Evolutionary conservation across 2,888 invertebrate genomes (phyloP), one percentile per base, ranked within the genome.

Genomic region (Liodrosophila aerea): DNA sequence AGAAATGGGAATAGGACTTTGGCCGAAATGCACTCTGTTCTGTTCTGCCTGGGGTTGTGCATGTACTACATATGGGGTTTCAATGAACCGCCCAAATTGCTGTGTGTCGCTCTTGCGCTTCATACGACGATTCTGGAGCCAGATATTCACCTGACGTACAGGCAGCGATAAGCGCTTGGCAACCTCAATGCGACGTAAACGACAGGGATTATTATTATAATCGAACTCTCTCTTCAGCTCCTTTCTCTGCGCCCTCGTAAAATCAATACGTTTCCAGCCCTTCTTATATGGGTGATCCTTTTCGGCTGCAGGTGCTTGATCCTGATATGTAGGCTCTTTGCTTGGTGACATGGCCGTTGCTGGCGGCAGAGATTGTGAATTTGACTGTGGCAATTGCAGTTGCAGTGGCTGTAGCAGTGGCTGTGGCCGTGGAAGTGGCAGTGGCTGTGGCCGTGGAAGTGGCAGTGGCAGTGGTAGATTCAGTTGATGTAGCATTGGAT

Each of bases 221-320:
- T 97, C 97, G 90, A 98, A 98, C 91, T 98, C 98, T 88, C 97
- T 97, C 90, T 98, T 98, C 81, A 98, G 92, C 91, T 98, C 97
- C 89, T 98, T 92, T 85, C 98, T 96, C 92, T 98, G 98, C 91
- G 96, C 95, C 89, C 98, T 94, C 53, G 98, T 98, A 91, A 98
- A 98, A 16, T 98, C 98, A 49, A 98, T 98, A 1, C 87, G 76
- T 39, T 87, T 87, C 11, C 70, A 31, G 41, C 75, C 58, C 11
- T 73, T 68, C 36, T 68, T 81, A 56, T 69, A 61, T 11, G 52
- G 30, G 13, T 64, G 67, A 9, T 67, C 67, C 0, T 8, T 11
- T 12, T 3, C 2, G 69, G 36, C 41, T 1, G 15, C 33, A 12
- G 58, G 52, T 8, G 54, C 13, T 27, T 51, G 2, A 11, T 56